These are phyloP conservation scores for Cydia pomonella DNA, from an alignment of 1,140 invertebrate genomes.

Conservation along the genomic window DNA sequence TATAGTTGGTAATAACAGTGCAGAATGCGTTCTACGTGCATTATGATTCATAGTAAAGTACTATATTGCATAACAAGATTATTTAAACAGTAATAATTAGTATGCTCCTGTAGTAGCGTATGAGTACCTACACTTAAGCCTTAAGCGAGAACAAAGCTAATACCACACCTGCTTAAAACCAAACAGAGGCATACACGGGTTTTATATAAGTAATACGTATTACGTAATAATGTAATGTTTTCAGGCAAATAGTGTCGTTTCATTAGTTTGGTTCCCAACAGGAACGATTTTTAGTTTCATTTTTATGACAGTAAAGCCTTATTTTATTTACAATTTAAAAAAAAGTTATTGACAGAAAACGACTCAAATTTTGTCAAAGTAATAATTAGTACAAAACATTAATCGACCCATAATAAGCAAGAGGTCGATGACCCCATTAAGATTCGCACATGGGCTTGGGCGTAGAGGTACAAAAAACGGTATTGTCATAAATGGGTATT, in stretches of 20 bases:
- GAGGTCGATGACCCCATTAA: slow-evolving; percentile 11
- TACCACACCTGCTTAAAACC: slow-evolving; percentile 10
- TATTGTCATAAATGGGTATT: slow-evolving; percentile 22
- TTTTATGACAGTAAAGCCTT: not conserved
- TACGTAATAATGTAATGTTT: not conserved
- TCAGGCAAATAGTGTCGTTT: not conserved
- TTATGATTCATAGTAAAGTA: slow-evolving; percentile 36
- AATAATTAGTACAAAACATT: not conserved
- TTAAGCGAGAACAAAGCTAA: not conserved
- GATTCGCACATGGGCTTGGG: slow-evolving; percentile 1
- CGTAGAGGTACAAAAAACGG: not conserved
- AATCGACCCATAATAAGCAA: not conserved
- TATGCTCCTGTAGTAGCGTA: slow-evolving; percentile 42
- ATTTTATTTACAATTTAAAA: too few species aligned
- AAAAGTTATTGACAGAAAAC: too few species aligned
- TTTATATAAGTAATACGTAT: not conserved
- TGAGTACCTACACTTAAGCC: slow-evolving; percentile 24
- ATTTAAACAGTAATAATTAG: slow-evolving; percentile 37
- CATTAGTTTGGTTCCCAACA: not conserved
- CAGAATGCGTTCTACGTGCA: slow-evolving; percentile 18
- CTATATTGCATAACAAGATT: slow-evolving; percentile 39
- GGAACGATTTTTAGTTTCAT: not conserved
- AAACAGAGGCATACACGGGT: not conserved
- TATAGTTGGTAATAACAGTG: not conserved
- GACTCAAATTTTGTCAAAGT: not conserved